These are phyloP conservation scores for Papilio gigon DNA, from an alignment of 2,888 invertebrate genomes.

Conservation along the genomic window DNA sequence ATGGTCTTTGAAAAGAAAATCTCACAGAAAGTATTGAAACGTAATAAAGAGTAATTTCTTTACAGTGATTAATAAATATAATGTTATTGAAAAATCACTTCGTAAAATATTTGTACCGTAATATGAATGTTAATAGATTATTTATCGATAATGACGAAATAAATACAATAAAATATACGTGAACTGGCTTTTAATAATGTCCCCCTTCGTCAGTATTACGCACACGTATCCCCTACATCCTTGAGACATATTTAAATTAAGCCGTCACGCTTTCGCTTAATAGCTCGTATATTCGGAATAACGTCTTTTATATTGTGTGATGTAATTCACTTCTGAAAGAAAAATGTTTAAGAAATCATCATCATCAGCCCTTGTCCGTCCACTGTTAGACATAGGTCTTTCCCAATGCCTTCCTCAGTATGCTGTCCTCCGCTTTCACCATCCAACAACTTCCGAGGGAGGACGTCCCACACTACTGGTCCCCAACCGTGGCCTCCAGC, in stretches of 20 bases:
- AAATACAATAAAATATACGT: not conserved
- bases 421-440: too few relatives aligned
- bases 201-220: not conserved
- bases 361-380: too few relatives aligned
- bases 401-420: too few relatives aligned
- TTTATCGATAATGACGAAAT: too few relatives aligned
- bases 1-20: constrained; percentile 10
- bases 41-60: not conserved
- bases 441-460: too few relatives aligned
- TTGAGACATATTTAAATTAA: not conserved
- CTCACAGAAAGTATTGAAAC: not conserved
- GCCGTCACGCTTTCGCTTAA: not conserved
- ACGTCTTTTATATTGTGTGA: not conserved
- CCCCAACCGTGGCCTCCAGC: too few relatives aligned
- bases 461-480: too few relatives aligned
- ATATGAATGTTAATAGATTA: too few relatives aligned
- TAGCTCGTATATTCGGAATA: not conserved
- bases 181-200: not conserved
- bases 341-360: not conserved
- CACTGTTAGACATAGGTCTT: too few relatives aligned
- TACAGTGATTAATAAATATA: not conserved
- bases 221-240: not conserved
- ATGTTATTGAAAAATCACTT: too few relatives aligned
- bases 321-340: not conserved
- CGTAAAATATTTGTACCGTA: too few relatives aligned